Evolutionary conservation across 2,888 invertebrate genomes (phyloP).

Genomic region (Neocrepidodera transversa): DNA sequence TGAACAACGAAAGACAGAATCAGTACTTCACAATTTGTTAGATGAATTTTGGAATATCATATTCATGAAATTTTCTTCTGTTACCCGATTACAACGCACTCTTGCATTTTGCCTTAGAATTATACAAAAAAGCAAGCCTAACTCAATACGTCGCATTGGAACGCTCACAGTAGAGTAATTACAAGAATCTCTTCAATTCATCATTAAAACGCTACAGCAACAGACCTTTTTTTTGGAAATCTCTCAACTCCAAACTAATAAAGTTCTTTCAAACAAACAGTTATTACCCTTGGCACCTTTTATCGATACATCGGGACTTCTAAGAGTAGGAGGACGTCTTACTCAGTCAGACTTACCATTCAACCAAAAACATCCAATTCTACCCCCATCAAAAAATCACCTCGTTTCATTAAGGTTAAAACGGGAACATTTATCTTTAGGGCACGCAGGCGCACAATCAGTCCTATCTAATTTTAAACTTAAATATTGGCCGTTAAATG

Average conservation of each 20-base stretch:
- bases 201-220: background rate
- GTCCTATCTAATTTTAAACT: background rate
- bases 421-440: constrained; percentile 15
- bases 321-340: constrained; percentile 26
- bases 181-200: background rate
- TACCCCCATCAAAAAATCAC: constrained; percentile 10
- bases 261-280: background rate
- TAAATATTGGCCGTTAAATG: constrained; percentile 25
- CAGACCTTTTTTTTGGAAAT: background rate
- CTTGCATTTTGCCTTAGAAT: background rate
- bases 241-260: background rate
- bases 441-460: constrained; percentile 23
- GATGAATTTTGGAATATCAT: background rate
- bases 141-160: background rate
- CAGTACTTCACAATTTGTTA: background rate
- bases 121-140: background rate
- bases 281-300: constrained; percentile 16
- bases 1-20: background rate
- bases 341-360: constrained; percentile 2
- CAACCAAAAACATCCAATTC: constrained; percentile 14
- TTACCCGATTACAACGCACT: background rate
- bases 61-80: background rate
- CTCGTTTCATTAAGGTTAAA: constrained; percentile 2
- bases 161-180: background rate
- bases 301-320: constrained; percentile 15